Percentiles rank a stretch among this genome's conserved stretches.
Conservation (phyloP, 2,113 vertebrate species). For the Ptyas mucosa region DNA sequence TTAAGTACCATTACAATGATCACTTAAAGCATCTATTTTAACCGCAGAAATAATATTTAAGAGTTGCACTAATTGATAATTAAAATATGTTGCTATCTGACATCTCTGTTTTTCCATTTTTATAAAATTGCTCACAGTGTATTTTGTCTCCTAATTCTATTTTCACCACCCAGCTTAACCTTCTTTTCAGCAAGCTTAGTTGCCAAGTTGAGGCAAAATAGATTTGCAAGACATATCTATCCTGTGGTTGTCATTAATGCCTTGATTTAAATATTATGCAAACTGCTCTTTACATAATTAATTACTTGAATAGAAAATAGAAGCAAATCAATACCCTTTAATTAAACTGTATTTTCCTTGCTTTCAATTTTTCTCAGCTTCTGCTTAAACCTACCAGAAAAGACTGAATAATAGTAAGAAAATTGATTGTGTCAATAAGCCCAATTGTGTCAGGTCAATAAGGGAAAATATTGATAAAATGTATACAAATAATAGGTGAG, state of each 20-base stretch:
- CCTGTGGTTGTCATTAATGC: not conserved
- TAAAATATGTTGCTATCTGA: not conserved
- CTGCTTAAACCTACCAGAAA: not conserved
- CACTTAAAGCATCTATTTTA: not conserved
- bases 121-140: not conserved
- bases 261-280: not conserved
- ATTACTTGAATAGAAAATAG: not conserved
- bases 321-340: not conserved
- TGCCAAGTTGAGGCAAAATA: not conserved
- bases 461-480: not conserved
- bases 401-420: not conserved
- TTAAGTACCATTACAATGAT: not conserved
- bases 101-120: not conserved
- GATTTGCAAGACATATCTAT: not conserved
- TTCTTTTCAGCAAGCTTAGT: not conserved
- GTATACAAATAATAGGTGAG: not conserved
- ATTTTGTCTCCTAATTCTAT: not conserved
- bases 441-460: too few species aligned
- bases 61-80: not conserved
- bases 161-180: not conserved
- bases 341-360: not conserved
- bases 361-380: not conserved
- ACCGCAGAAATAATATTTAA: not conserved
- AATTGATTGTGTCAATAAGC: not conserved
- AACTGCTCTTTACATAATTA: not conserved